These are phyloP conservation scores for Paratrypauchen microcephalus DNA, from an alignment of 2,797 vertebrate species.

Conservation along the genomic window DNA sequence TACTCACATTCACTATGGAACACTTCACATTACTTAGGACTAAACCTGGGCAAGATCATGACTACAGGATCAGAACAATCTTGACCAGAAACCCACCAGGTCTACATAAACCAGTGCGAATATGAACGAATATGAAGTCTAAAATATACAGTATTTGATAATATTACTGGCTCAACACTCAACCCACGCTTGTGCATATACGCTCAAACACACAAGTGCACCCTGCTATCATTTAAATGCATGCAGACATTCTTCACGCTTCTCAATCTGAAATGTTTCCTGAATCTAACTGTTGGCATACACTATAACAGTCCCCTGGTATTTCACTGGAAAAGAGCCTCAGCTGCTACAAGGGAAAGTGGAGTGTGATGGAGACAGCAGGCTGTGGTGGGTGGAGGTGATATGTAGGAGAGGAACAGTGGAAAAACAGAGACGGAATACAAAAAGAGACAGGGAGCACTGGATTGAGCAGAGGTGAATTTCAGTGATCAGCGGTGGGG, in stretches of 20 bases:
- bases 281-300: slow-evolving; percentile 56
- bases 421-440: not conserved
- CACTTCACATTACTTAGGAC: too few species aligned
- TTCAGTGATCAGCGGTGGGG: not conserved
- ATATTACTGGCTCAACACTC: slow-evolving; percentile 1
- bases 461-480: slow-evolving; percentile 44
- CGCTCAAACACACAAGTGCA: not conserved
- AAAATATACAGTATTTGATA: not conserved
- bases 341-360: slow-evolving; percentile 23
- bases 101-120: not conserved
- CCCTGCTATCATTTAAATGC: slow-evolving; percentile 11
- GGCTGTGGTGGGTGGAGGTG: slow-evolving; percentile 52
- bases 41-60: not conserved
- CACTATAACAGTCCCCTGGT: slow-evolving; percentile 51
- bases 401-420: slow-evolving; percentile 18
- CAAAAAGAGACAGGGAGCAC: slow-evolving; percentile 14
- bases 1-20: too few species aligned
- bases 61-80: not conserved
- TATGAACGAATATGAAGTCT: not conserved
- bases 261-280: slow-evolving; percentile 30
- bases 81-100: not conserved
- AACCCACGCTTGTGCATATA: not conserved
- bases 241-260: slow-evolving; percentile 17
- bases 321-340: slow-evolving; percentile 52
- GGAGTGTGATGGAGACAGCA: slow-evolving; percentile 32